Evolutionary conservation across 2,888 invertebrate species (phyloP).

Genomic region (Cerceris rybyensis): DNA sequence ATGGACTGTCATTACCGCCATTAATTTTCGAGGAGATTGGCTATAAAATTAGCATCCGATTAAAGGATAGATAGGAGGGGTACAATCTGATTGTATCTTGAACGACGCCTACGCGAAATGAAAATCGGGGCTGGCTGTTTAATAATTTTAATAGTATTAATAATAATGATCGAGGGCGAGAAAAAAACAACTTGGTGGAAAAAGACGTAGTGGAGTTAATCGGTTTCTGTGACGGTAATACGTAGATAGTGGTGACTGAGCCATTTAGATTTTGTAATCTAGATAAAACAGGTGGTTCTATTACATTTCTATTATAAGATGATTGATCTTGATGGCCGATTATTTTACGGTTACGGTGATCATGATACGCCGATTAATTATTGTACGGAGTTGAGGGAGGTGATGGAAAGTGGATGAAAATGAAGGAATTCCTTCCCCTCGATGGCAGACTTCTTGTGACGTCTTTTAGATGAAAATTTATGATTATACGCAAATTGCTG

Average conservation of each 20-base stretch:
- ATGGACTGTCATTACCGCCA: slow-evolving; percentile 61
- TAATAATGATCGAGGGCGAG: slow-evolving; percentile 35
- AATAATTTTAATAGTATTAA: slow-evolving; percentile 55
- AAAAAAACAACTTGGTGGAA: too few species aligned
- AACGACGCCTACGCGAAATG: slow-evolving; percentile 38
- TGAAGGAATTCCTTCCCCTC: slow-evolving; percentile 35
- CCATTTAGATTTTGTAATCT: slow-evolving; percentile 68
- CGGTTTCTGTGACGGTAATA: slow-evolving; percentile 16
- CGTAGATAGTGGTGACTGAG: slow-evolving; percentile 34
- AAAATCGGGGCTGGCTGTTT: slow-evolving; percentile 35
- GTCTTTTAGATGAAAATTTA: slow-evolving; percentile 36
- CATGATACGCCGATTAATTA: slow-evolving; percentile 38
- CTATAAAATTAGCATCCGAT: slow-evolving; percentile 53
- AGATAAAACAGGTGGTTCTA: slow-evolving; percentile 66
- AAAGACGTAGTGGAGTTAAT: slow-evolving; percentile 37
- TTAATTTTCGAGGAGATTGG: slow-evolving; percentile 58
- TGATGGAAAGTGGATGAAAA: slow-evolving; percentile 28
- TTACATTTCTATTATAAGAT: slow-evolving; percentile 68
- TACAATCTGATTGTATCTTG: slow-evolving; percentile 49
- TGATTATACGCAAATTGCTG: slow-evolving; percentile 31
- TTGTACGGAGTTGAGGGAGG: slow-evolving; percentile 5
- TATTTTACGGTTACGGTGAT: slow-evolving; percentile 39
- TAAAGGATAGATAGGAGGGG: slow-evolving; percentile 32
- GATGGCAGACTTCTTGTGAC: background rate
- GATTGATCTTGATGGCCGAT: slow-evolving; percentile 50